These are phyloP conservation scores for Musca vetustissima DNA, from an alignment of 1,140 invertebrate genomes.

Conservation along the genomic window DNA sequence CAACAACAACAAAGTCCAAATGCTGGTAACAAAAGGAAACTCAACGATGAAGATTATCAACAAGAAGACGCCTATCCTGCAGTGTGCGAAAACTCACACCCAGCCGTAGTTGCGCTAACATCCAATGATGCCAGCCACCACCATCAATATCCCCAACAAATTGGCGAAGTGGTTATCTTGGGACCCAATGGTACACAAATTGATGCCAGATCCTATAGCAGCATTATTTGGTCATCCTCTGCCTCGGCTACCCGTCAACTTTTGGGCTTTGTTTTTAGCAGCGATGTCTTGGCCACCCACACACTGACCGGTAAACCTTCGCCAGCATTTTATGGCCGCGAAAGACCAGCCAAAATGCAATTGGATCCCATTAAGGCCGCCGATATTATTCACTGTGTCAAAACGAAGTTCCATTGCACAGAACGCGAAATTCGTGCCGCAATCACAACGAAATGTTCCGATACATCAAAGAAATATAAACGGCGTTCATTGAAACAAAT, in stretches of 20 bases:
- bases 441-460: slow-evolving; percentile 63
- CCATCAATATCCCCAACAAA: slow-evolving; percentile 37
- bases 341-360: slow-evolving; percentile 43
- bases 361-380: slow-evolving; percentile 49
- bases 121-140: background rate
- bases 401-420: slow-evolving; percentile 42
- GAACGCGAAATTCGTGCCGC: slow-evolving; percentile 46
- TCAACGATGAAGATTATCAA: background rate
- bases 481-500: slow-evolving; percentile 29
- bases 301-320: slow-evolving; percentile 55
- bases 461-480: slow-evolving; percentile 61
- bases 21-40: background rate
- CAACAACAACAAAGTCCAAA: no score
- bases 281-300: slow-evolving; percentile 52
- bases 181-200: slow-evolving; percentile 51
- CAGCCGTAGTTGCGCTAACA: no score
- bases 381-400: slow-evolving; percentile 52
- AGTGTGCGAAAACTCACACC: no score
- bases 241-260: slow-evolving; percentile 48
- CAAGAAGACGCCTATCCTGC: background rate
- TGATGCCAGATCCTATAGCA: slow-evolving; percentile 32
- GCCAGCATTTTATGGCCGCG: slow-evolving; percentile 48
- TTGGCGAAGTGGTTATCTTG: slow-evolving; percentile 29
- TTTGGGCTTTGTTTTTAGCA: slow-evolving; percentile 41
- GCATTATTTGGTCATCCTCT: slow-evolving; percentile 48